Percentiles rank a stretch among this genome's conserved stretches.
Evolutionary conservation across 2,888 invertebrate genomes (phyloP).

Genomic region (Glaucopsyche alexis): DNA sequence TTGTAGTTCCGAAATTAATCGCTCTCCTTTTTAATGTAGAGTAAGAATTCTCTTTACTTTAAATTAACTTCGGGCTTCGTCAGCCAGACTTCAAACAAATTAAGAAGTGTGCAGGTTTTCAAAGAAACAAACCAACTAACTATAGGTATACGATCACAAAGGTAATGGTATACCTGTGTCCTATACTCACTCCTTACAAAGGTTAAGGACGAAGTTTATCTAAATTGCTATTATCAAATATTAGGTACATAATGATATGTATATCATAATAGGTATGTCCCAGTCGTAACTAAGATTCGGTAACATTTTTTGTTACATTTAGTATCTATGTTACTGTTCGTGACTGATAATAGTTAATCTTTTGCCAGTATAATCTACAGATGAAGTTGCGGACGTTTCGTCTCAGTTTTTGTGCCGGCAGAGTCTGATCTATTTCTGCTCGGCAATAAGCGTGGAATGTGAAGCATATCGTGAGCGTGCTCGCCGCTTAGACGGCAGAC

Average conservation of each 20-base stretch:
- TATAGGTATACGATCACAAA: too few relatives aligned
- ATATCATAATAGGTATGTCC: too few relatives aligned
- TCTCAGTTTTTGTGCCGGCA: constrained; percentile 6
- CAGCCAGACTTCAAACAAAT: not conserved
- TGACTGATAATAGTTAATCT: not conserved
- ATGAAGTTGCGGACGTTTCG: not conserved
- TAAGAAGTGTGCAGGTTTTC: not conserved
- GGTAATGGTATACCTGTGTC: too few relatives aligned
- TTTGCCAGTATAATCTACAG: not conserved
- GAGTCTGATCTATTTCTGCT: constrained; percentile 14
- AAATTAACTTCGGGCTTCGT: not conserved
- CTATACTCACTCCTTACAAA: too few relatives aligned
- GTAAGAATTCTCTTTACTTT: not conserved
- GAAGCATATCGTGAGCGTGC: constrained; percentile 39
- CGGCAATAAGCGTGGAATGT: constrained; percentile 41
- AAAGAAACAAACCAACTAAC: too few relatives aligned
- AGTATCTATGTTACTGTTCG: not conserved
- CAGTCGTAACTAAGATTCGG: too few relatives aligned
- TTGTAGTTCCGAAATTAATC: not conserved
- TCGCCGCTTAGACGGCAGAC: not conserved
- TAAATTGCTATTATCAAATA: too few relatives aligned
- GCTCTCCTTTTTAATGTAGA: not conserved
- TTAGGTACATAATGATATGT: too few relatives aligned
- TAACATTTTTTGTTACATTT: not conserved
- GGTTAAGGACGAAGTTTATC: too few relatives aligned